Evolutionary conservation across 2,797 vertebrate species (phyloP).

Genomic region (Pipistrellus pipistrellus): DNA sequence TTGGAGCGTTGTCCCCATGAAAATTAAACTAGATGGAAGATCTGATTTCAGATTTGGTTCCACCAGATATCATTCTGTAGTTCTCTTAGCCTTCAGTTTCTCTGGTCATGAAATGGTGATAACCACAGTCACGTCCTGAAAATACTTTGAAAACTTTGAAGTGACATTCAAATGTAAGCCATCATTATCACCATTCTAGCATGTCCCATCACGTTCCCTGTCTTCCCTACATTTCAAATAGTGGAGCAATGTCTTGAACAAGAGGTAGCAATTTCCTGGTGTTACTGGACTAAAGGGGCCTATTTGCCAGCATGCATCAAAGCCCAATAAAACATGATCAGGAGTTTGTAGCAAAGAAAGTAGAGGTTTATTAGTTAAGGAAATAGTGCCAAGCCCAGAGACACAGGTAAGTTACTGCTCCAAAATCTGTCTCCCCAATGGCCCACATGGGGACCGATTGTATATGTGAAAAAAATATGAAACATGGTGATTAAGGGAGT

Average conservation of each 20-base stretch:
- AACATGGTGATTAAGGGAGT: neutral
- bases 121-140: neutral
- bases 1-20: neutral
- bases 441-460: neutral
- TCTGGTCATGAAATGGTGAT: neutral
- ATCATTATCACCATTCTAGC: neutral
- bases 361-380: neutral
- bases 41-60: neutral
- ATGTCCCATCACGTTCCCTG: neutral
- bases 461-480: neutral
- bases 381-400: neutral
- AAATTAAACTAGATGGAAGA: neutral
- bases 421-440: neutral
- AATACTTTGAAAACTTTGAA: neutral
- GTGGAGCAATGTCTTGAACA: neutral
- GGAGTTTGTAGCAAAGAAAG: neutral
- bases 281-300: neutral
- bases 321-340: neutral
- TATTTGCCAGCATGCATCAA: neutral
- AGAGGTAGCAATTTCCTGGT: neutral
- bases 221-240: neutral
- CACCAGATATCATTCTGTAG: neutral
- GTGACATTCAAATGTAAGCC: neutral
- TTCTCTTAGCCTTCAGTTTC: neutral
- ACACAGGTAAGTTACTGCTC: neutral